A percentile compares a stretch with the other conserved stretches of the same genome.
phyloP scores from a whole-genome alignment of 2,888 invertebrate genomes.

The Neelides folsomi region DNA sequence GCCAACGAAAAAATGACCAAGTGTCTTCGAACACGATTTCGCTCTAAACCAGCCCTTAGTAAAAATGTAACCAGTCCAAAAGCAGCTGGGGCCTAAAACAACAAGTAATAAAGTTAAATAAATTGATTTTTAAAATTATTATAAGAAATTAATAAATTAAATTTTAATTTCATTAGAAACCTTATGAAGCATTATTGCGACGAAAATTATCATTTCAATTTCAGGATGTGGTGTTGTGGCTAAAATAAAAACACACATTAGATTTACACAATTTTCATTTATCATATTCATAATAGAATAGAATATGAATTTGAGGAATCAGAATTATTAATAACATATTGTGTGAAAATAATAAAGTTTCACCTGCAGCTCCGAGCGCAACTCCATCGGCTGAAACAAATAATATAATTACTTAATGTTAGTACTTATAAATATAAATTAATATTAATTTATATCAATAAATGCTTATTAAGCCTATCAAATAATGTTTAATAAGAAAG shows the following conservation, averaged over 20 bases:
- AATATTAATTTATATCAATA: neutral
- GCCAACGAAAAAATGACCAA: slow-evolving; percentile 81
- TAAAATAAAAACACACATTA: too few species aligned
- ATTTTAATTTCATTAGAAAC: slow-evolving; percentile 41
- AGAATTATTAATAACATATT: too few species aligned
- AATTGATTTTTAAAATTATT: slow-evolving; percentile 3
- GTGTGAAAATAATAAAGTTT: too few species aligned
- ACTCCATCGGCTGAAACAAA: slow-evolving; percentile 73
- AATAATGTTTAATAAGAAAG: too few species aligned
- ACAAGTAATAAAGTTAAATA: slow-evolving; percentile 1
- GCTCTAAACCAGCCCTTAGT: slow-evolving; percentile 84
- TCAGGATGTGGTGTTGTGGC: slow-evolving; percentile 91
- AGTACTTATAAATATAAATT: neutral
- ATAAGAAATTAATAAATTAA: neutral
- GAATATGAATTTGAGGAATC: too few species aligned
- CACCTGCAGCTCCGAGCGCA: slow-evolving; percentile 79
- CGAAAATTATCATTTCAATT: slow-evolving; percentile 92
- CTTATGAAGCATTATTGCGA: slow-evolving; percentile 98
- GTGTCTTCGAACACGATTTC: slow-evolving; percentile 74
- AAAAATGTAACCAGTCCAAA: slow-evolving; percentile 97
- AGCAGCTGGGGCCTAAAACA: slow-evolving; percentile 77
- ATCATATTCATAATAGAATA: too few species aligned
- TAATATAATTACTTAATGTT: neutral
- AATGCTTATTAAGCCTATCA: too few species aligned
- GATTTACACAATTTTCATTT: too few species aligned